Conservation (phyloP, 1,140 invertebrate species). For the Bombus consobrinus region DNA sequence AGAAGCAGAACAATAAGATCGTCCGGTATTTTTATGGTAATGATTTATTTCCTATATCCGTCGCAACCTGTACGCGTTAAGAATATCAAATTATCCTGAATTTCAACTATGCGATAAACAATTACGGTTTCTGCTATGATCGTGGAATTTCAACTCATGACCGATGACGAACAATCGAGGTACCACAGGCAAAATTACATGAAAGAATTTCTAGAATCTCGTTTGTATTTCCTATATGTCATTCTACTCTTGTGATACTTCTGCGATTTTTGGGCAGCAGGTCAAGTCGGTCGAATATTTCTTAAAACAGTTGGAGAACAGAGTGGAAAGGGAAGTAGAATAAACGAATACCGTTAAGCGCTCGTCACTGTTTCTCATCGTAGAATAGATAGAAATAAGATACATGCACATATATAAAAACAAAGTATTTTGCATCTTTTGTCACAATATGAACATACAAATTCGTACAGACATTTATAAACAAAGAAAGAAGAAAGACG, state of each 20-base stretch:
- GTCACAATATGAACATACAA: neutral
- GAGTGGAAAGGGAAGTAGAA: constrained; percentile 33
- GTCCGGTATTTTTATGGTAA: neutral
- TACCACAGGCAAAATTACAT: neutral
- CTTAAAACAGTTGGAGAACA: constrained; percentile 28
- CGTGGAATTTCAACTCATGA: neutral
- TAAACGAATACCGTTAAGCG: constrained; percentile 49
- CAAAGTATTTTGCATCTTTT: neutral
- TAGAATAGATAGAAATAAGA: constrained; percentile 10
- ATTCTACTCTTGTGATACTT: neutral
- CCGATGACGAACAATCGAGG: neutral
- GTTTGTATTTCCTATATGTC: neutral
- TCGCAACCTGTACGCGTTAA: too few relatives aligned
- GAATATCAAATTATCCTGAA: neutral
- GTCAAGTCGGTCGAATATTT: constrained; percentile 32
- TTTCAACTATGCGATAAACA: neutral
- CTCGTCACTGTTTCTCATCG: constrained; percentile 7
- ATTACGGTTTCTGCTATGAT: neutral
- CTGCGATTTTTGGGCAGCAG: constrained; percentile 6
- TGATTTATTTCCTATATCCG: neutral
- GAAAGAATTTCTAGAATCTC: neutral
- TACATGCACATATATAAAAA: neutral
- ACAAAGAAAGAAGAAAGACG: neutral
- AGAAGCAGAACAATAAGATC: neutral
- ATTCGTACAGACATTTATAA: neutral